Conservation (phyloP, 2,888 invertebrate species). For the Eurytoma californica region DNA sequence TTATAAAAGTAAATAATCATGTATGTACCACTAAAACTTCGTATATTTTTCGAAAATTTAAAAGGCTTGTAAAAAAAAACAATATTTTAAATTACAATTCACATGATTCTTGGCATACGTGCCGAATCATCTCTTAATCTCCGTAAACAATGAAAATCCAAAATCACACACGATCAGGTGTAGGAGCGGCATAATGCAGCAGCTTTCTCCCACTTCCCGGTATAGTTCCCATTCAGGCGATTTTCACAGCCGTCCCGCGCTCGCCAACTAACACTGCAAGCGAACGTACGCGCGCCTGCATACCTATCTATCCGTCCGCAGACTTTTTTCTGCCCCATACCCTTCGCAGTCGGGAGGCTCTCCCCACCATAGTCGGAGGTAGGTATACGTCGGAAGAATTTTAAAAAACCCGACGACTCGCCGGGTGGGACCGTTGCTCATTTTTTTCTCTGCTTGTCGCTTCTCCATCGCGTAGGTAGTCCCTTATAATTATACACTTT, state of each 20-base stretch:
- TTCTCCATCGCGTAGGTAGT: no score
- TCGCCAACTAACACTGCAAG: background rate
- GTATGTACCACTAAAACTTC: no score
- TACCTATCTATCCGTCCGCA: no score
- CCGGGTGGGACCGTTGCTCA: background rate
- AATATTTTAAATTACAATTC: no score
- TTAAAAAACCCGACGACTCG: slow-evolving; percentile 15
- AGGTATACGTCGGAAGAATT: slow-evolving; percentile 27
- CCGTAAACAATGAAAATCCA: background rate
- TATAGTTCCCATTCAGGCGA: slow-evolving; percentile 27
- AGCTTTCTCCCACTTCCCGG: slow-evolving; percentile 27
- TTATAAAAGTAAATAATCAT: no score
- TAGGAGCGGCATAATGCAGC: slow-evolving; percentile 28
- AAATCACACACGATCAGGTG: slow-evolving; percentile 1
- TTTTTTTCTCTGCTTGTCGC: slow-evolving; percentile 5
- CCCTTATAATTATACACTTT: no score
- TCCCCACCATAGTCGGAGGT: background rate
- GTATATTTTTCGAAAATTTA: no score
- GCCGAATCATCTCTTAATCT: background rate
- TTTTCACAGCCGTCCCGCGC: slow-evolving; percentile 38
- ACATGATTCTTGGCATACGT: no score
- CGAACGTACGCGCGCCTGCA: no score
- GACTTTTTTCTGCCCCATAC: no score
- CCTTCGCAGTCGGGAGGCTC: no score
- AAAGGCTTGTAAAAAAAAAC: no score